Evolutionary conservation across 2,888 invertebrate species (phyloP).

Genomic region (Spicauda simplicius): DNA sequence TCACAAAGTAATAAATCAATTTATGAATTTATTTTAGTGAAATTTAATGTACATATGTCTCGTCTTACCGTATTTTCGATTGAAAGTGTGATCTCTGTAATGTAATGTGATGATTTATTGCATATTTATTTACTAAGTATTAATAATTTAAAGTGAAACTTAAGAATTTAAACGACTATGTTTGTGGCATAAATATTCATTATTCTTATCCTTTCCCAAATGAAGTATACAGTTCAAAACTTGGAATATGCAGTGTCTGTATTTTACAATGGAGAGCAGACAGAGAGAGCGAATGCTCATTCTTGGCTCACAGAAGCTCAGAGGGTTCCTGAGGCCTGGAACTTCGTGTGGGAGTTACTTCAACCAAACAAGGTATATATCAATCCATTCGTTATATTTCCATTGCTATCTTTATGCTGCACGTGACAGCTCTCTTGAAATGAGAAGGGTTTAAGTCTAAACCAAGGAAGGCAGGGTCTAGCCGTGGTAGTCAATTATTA

Average conservation of each 20-base stretch:
- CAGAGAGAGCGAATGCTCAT: slow-evolving; percentile 91
- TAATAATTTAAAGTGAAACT: background rate
- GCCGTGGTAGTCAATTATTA: too few relatives aligned
- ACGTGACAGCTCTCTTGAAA: too few relatives aligned
- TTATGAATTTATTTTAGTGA: background rate
- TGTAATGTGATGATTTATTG: slow-evolving; percentile 2
- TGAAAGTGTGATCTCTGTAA: background rate
- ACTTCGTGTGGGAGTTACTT: slow-evolving; percentile 95
- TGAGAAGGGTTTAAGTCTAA: too few relatives aligned
- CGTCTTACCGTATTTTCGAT: background rate
- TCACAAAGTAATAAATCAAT: background rate
- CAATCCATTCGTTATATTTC: too few relatives aligned
- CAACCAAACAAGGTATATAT: slow-evolving; percentile 89
- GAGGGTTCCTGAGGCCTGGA: slow-evolving; percentile 95
- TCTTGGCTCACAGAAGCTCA: slow-evolving; percentile 95
- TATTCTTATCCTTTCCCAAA: slow-evolving; percentile 49
- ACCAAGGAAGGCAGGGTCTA: too few relatives aligned
- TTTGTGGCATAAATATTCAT: slow-evolving; percentile 11
- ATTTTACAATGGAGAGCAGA: slow-evolving; percentile 86
- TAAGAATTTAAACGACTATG: slow-evolving; percentile 2
- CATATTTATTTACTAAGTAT: background rate
- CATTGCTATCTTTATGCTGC: too few relatives aligned
- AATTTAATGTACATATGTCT: too few relatives aligned
- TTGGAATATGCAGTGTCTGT: slow-evolving; percentile 88
- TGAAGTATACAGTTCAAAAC: slow-evolving; percentile 87